Evolutionary conservation across 2,888 invertebrate genomes (phyloP).

Genomic region (Ditylenchus weischeri): DNA sequence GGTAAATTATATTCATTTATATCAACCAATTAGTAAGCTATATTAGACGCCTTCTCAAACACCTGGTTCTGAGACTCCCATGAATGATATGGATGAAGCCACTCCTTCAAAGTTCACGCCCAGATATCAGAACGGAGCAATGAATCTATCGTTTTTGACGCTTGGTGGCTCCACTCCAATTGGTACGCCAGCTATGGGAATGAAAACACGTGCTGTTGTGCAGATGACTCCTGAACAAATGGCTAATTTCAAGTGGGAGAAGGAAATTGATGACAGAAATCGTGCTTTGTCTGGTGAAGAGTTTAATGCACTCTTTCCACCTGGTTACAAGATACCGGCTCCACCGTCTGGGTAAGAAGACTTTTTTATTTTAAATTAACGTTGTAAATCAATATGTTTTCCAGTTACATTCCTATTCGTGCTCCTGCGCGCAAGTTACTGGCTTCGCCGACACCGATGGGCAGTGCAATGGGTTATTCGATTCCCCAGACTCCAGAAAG

Average conservation of each 20-base stretch:
- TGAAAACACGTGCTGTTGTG: constrained; percentile 90
- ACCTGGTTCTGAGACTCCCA: constrained; percentile 57
- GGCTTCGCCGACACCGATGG: constrained; percentile 93
- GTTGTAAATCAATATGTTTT: background rate
- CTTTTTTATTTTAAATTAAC: background rate
- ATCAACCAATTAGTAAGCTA: too few relatives aligned
- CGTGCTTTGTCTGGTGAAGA: constrained; percentile 94
- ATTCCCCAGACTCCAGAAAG: constrained; percentile 69
- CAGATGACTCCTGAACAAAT: constrained; percentile 98
- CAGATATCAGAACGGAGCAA: constrained; percentile 33
- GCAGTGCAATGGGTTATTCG: constrained; percentile 74
- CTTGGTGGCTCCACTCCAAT: constrained; percentile 63
- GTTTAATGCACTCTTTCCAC: constrained; percentile 92
- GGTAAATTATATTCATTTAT: too few relatives aligned
- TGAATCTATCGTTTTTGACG: constrained; percentile 60
- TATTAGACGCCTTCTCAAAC: constrained; percentile 70
- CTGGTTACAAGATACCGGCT: constrained; percentile 86
- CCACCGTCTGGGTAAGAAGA: constrained; percentile 72
- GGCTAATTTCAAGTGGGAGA: constrained; percentile 66
- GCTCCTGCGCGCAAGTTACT: constrained; percentile 95
- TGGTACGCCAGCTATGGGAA: constrained; percentile 86
- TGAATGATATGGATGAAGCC: constrained; percentile 29
- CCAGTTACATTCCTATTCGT: constrained; percentile 86
- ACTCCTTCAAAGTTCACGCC: constrained; percentile 35
- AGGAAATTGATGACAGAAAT: constrained; percentile 96